phyloP scores from a whole-genome alignment of 2,797 vertebrate genomes.

The Poecilia gillii region DNA sequence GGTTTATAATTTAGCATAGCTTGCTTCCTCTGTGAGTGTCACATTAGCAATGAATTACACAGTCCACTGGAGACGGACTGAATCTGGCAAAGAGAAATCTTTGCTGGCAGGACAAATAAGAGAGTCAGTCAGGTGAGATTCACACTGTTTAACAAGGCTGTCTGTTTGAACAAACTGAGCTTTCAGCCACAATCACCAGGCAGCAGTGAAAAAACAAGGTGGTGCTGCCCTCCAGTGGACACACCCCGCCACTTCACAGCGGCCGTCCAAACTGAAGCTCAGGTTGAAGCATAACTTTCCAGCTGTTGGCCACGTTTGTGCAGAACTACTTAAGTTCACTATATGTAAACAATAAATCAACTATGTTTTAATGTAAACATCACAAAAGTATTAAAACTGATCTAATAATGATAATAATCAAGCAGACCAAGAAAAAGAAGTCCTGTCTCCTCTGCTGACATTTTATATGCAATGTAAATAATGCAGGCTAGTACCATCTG shows the following conservation, averaged over 20 bases:
- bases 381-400: not conserved
- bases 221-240: slow-evolving; percentile 58
- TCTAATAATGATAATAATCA: not conserved
- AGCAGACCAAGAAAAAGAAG: not conserved
- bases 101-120: slow-evolving; percentile 13
- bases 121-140: slow-evolving; percentile 25
- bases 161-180: slow-evolving; percentile 1
- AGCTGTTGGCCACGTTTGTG: not conserved
- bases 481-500: not conserved
- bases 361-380: not conserved
- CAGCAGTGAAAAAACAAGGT: slow-evolving; percentile 21
- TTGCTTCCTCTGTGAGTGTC: not conserved
- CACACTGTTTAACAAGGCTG: slow-evolving; percentile 13
- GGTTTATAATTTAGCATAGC: not conserved
- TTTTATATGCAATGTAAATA: slow-evolving; percentile 10
- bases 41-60: not conserved
- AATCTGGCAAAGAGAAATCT: not conserved
- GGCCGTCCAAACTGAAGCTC: not conserved
- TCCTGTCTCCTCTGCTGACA: not conserved
- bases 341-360: not conserved
- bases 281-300: not conserved
- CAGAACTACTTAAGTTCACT: not conserved
- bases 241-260: not conserved
- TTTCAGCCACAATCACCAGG: slow-evolving; percentile 10
- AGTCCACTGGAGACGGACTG: not conserved